phyloP scores from a whole-genome alignment of 2,113 vertebrate species.

The Greenwoodochromis staneri region DNA sequence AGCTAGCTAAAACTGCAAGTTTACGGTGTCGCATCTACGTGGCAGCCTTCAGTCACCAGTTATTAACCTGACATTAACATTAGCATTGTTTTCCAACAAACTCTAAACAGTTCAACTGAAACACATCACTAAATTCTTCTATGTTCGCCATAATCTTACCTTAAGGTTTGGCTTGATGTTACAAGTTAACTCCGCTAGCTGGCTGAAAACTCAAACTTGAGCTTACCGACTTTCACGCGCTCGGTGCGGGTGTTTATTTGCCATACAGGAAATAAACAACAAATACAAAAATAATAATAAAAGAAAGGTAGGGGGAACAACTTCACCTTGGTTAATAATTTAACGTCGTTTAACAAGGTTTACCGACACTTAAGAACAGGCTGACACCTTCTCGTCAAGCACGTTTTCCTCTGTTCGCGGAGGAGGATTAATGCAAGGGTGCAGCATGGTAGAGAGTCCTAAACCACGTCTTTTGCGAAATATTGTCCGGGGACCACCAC shows the following conservation, averaged over 20 bases:
- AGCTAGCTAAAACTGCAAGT: background rate
- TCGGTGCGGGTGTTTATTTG: background rate
- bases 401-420: background rate
- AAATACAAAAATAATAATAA: background rate
- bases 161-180: background rate
- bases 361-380: background rate
- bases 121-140: background rate
- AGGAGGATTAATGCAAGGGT: background rate
- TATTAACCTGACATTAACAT: background rate
- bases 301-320: background rate
- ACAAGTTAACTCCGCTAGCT: background rate
- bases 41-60: background rate
- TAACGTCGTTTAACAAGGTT: background rate
- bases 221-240: background rate
- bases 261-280: background rate
- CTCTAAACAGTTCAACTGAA: background rate
- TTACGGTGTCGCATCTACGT: background rate
- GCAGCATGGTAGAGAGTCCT: background rate
- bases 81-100: background rate
- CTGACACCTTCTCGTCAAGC: background rate
- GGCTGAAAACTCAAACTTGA: background rate
- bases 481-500: background rate
- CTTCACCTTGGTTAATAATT: background rate
- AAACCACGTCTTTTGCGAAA: background rate
- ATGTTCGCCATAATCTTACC: background rate